Evolutionary conservation across 2,888 invertebrate genomes (phyloP).

Genomic region (Troglohyphantes excavatus): DNA sequence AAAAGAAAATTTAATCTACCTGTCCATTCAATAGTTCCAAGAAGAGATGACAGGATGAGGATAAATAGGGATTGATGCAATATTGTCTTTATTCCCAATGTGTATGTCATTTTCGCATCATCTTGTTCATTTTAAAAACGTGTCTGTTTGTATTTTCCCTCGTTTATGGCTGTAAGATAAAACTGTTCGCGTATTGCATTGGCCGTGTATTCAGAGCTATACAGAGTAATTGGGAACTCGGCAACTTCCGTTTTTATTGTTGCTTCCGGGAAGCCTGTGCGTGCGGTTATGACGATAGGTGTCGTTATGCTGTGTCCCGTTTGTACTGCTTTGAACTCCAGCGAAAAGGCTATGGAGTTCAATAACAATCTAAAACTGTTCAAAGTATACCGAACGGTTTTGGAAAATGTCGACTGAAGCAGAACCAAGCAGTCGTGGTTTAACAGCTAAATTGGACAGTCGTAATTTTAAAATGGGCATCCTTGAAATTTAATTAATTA

Average conservation of each 20-base stretch:
- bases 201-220: constrained; percentile 37
- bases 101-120: constrained; percentile 25
- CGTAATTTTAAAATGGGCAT: no score
- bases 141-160: neutral
- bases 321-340: constrained; percentile 46
- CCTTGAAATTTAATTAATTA: no score
- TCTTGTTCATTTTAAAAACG: constrained; percentile 3
- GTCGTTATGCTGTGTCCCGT: constrained; percentile 52
- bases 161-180: neutral
- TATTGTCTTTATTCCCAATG: neutral
- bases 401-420: no score
- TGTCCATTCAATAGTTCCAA: neutral
- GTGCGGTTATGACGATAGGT: constrained; percentile 66
- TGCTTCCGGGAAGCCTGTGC: constrained; percentile 61
- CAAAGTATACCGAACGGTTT: neutral
- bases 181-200: constrained; percentile 32
- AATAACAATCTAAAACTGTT: neutral
- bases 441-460: no score
- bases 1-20: constrained; percentile 9
- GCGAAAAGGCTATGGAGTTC: neutral
- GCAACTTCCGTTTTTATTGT: constrained; percentile 69
- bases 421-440: no score
- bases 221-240: constrained; percentile 63
- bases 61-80: neutral
- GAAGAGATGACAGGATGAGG: neutral